Evolutionary conservation across 2,888 invertebrate species (phyloP).

Genomic region (Barypeithes pellucidus): DNA sequence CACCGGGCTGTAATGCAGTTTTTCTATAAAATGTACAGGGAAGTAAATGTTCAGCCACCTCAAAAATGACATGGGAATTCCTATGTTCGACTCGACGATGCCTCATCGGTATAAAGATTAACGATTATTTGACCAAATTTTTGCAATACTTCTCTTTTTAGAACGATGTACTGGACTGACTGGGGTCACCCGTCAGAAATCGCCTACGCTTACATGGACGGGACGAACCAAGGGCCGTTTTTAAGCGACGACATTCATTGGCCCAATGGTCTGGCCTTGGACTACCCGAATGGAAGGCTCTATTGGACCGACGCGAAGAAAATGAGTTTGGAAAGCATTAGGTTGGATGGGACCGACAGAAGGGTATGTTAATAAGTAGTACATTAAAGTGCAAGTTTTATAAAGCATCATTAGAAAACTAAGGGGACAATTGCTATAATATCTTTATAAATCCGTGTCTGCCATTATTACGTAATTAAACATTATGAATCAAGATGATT

Average conservation of each 20-base stretch:
- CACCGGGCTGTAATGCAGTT: too few relatives aligned
- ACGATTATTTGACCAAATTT: background rate
- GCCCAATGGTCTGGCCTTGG: conserved; percentile 91
- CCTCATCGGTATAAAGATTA: too few relatives aligned
- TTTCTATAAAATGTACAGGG: too few relatives aligned
- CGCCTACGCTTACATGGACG: conserved; percentile 90
- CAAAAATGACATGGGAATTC: too few relatives aligned
- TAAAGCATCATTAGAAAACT: too few relatives aligned
- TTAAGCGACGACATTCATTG: conserved; percentile 79
- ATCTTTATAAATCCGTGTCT: background rate
- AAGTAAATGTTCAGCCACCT: too few relatives aligned
- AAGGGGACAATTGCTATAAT: too few relatives aligned
- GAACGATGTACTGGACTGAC: conserved; percentile 93
- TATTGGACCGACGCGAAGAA: conserved; percentile 92
- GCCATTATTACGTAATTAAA: too few relatives aligned
- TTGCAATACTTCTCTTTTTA: conserved; percentile 65
- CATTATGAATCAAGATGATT: too few relatives aligned
- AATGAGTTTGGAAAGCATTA: conserved; percentile 77
- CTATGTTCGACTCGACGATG: too few relatives aligned
- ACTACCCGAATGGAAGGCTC: conserved; percentile 83
- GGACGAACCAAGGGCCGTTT: conserved; percentile 76
- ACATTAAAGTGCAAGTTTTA: too few relatives aligned
- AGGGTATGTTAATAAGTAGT: too few relatives aligned
- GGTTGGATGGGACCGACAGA: conserved; percentile 78
- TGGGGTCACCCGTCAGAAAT: conserved; percentile 86